Conservation (phyloP, 2,797 vertebrate genomes). For the Megalops cyprinoides region DNA sequence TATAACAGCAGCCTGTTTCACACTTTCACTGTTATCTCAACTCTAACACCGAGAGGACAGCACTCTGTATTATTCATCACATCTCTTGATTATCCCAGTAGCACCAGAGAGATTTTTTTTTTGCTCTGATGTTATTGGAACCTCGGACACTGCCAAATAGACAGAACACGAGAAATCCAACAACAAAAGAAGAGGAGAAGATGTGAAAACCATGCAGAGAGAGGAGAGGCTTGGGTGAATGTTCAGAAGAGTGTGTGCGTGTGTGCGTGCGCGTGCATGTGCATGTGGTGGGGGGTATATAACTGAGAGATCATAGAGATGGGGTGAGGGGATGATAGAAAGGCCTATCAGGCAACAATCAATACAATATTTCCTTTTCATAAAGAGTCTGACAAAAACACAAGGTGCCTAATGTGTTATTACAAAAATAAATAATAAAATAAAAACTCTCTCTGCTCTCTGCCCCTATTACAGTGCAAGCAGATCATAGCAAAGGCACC, state of each 20-base stretch:
- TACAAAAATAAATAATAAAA: too few relatives aligned
- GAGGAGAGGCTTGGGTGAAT: neutral
- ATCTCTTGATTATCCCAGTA: neutral
- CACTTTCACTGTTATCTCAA: neutral
- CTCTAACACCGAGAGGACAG: neutral
- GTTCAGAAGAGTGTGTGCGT: neutral
- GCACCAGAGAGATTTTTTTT: neutral
- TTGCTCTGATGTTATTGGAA: neutral
- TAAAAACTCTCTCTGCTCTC: too few relatives aligned
- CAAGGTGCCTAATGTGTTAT: too few relatives aligned
- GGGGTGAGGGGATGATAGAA: conserved; percentile 41
- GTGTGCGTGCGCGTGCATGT: neutral
- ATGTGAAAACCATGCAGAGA: neutral
- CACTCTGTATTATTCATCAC: neutral
- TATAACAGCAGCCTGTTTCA: neutral
- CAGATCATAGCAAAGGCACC: too few relatives aligned
- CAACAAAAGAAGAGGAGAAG: neutral
- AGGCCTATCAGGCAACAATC: conserved; percentile 50
- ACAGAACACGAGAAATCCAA: neutral
- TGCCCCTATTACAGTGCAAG: too few relatives aligned
- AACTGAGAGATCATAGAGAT: conserved; percentile 28
- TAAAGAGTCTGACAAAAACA: conserved; percentile 52
- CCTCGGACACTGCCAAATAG: neutral
- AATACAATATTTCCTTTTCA: conserved; percentile 42
- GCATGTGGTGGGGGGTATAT: too few relatives aligned